A percentile compares a stretch with the other conserved stretches of the same genome.
Evolutionary conservation across 2,888 invertebrate genomes (phyloP).

Genomic region (Allacma fusca): DNA sequence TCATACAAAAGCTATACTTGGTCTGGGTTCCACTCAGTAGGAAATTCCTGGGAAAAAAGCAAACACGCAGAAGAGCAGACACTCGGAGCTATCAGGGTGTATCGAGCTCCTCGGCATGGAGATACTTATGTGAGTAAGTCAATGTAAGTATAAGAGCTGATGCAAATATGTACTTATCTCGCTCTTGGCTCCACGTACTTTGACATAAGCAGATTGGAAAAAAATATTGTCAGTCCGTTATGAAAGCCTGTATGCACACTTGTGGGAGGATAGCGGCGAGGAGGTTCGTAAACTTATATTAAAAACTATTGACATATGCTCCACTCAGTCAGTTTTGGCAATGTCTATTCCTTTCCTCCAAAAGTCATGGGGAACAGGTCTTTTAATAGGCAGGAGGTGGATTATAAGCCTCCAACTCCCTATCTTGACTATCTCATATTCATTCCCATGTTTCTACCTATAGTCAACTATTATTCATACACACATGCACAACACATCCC

Average conservation of each 20-base stretch:
- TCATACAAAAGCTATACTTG: no score
- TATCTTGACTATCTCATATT: no score
- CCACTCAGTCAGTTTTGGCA: neutral
- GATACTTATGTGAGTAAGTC: neutral
- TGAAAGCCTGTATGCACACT: neutral
- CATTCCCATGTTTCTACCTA: neutral
- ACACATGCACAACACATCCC: no score
- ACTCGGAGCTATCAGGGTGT: neutral
- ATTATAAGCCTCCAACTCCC: no score
- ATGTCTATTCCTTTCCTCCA: neutral
- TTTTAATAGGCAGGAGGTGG: neutral
- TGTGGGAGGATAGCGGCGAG: neutral
- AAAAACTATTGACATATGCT: slow-evolving; percentile 11
- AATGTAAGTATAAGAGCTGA: neutral
- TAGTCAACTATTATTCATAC: no score
- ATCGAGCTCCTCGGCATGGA: neutral
- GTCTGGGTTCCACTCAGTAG: neutral
- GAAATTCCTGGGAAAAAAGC: neutral
- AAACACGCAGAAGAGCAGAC: neutral
- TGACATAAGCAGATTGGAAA: slow-evolving; percentile 9
- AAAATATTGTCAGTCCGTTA: slow-evolving; percentile 1
- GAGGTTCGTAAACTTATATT: neutral
- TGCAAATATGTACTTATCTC: slow-evolving; percentile 3
- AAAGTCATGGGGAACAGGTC: slow-evolving; percentile 7
- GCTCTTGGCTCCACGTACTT: neutral